Evolutionary conservation across 2,888 invertebrate genomes (phyloP).

Genomic region (Stenotaenia linearis): DNA sequence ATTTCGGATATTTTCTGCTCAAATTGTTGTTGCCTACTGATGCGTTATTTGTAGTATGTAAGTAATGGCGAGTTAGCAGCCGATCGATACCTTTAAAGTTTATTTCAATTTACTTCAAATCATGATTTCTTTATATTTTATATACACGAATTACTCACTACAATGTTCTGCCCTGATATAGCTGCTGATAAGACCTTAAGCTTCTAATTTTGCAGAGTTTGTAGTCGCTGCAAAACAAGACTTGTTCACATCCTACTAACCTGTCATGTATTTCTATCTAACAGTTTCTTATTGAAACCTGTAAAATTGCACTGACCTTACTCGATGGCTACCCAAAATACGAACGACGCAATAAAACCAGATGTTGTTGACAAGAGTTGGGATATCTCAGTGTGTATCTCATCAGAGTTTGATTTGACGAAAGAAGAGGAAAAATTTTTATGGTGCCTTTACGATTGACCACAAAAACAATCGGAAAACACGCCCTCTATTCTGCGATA

Average conservation of each 20-base stretch:
- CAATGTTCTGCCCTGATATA: no score
- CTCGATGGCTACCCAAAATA: background rate
- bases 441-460: constrained; percentile 7
- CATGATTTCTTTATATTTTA: no score
- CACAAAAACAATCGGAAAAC: constrained; percentile 1
- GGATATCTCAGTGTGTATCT: constrained; percentile 7
- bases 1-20: no score
- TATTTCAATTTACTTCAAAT: no score
- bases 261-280: background rate
- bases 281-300: background rate
- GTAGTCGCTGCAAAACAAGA: background rate
- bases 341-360: background rate
- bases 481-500: background rate
- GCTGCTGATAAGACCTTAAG: no score
- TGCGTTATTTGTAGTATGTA: no score
- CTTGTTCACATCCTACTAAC: background rate
- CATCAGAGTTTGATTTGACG: constrained; percentile 7
- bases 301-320: background rate
- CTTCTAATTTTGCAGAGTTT: no score
- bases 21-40: no score
- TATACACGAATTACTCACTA: no score
- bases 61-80: no score
- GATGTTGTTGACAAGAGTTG: constrained; percentile 10
- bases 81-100: no score
- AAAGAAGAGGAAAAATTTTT: background rate